Evolutionary conservation across 2,888 invertebrate genomes (phyloP), one percentile per base, ranked within the genome.

Genomic region (Embidobia sp.): DNA sequence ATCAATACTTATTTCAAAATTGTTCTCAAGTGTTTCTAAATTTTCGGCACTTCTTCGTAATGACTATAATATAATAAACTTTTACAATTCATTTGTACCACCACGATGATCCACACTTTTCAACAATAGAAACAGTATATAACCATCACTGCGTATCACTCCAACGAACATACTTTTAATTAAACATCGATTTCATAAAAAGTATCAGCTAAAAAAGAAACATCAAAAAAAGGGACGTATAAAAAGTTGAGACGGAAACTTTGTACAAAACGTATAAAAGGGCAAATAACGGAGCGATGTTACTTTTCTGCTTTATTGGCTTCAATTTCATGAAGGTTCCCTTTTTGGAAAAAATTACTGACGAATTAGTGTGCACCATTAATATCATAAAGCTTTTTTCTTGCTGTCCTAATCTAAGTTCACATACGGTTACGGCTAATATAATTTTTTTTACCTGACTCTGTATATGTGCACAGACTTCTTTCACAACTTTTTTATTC

Each of bases 361-460:
- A 22, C 63, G 67, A 75, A 75, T 75, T 69, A 75, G 55, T 57
- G 63, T 69, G 67, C 74, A 46, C 75, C 75, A 75, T 75, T 75
- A 75, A 67, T 75, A 69, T 63, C 55, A 57, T 51, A 55, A 67
- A 69, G 53, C 40, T 67, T 55, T 63, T 44, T 37, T 42, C 61
- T 42, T 15, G 67, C 44, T 37, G 42, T 26, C 53, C 53, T 49
- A 67, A 67, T 67, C 75, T 40, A 40, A 53, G 67, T 49, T 19
- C 75, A 70, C 59, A 53, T 37, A 53, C 73, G 48, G 53, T 51
- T 42, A 67, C 67, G 67, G 67, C 67, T 75, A 75, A 75, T 75
- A 75, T 67, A 53, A 55, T 74, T 75, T 67, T 72, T 42, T 75
- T 64, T 69, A 69, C 69, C 69, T 69, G 67, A 15, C 19, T 5